Conservation (phyloP, 1,140 invertebrate species). For the Anastrepha ludens region DNA sequence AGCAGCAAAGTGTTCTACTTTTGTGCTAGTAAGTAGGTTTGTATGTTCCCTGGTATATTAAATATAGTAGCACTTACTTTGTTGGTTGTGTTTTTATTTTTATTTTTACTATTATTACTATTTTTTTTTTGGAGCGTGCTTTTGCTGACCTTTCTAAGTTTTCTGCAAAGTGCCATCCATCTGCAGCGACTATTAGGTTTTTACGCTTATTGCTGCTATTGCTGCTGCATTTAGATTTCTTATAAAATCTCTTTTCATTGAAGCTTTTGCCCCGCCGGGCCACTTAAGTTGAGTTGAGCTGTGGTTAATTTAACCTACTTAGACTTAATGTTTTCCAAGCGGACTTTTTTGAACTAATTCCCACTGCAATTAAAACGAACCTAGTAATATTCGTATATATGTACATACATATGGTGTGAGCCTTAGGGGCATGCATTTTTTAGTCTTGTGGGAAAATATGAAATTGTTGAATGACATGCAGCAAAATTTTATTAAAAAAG, state of each 20-base stretch:
- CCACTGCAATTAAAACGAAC: not conserved
- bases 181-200: not conserved
- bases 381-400: not conserved
- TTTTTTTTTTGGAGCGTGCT: not conserved
- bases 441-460: too few species aligned
- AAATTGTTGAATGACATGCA: too few species aligned
- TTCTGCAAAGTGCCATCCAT: not conserved
- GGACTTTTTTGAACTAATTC: not conserved
- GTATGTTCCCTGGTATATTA: not conserved
- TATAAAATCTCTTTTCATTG: not conserved
- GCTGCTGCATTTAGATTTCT: not conserved
- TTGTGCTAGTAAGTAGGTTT: not conserved
- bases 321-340: not conserved
- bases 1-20: not conserved
- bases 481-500: too few species aligned
- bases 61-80: not conserved
- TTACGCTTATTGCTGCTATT: not conserved
- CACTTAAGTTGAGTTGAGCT: not conserved
- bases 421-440: too few species aligned
- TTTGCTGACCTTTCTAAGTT: not conserved
- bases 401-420: not conserved
- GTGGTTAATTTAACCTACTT: slow-evolving; percentile 11
- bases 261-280: not conserved
- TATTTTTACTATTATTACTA: too few species aligned
- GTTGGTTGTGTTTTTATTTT: too few species aligned